phyloP scores from a whole-genome alignment of 2,888 invertebrate species.

The Hypena proboscidalis region DNA sequence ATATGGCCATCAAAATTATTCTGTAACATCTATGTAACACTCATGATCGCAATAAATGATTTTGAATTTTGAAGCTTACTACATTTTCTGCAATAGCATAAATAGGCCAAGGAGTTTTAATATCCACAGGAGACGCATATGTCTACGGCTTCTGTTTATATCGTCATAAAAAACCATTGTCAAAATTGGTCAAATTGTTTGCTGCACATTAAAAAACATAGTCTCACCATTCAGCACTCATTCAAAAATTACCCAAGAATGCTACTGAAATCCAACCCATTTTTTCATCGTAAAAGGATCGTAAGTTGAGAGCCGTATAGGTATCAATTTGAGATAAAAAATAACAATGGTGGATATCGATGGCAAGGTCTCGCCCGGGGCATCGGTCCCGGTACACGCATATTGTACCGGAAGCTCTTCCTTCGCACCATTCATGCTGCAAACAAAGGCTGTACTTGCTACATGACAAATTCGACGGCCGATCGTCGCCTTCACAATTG shows the following conservation, averaged over 20 bases:
- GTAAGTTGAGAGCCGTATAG: slow-evolving; percentile 52
- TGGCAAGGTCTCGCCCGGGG: slow-evolving; percentile 75
- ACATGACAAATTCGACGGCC: slow-evolving; percentile 82
- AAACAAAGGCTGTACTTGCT: slow-evolving; percentile 71
- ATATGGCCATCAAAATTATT: too few species aligned
- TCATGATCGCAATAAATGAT: too few species aligned
- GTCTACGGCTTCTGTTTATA: too few species aligned
- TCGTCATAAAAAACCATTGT: too few species aligned
- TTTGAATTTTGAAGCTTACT: too few species aligned
- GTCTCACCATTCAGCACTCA: neutral
- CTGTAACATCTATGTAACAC: too few species aligned
- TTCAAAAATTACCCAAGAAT: neutral
- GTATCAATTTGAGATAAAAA: slow-evolving; percentile 63
- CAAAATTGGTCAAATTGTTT: too few species aligned
- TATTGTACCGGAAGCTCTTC: slow-evolving; percentile 76
- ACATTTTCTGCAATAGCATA: too few species aligned
- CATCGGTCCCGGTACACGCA: slow-evolving; percentile 59
- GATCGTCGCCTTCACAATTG: slow-evolving; percentile 69
- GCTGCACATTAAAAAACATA: slow-evolving; percentile 16
- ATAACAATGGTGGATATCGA: slow-evolving; percentile 66
- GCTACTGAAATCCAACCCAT: neutral
- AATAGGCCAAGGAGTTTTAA: too few species aligned
- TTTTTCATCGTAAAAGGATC: slow-evolving; percentile 13
- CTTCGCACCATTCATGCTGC: slow-evolving; percentile 73
- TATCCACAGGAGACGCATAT: too few species aligned